Evolutionary conservation across 2,888 invertebrate genomes (phyloP).

Genomic region (Drosophila mimica): DNA sequence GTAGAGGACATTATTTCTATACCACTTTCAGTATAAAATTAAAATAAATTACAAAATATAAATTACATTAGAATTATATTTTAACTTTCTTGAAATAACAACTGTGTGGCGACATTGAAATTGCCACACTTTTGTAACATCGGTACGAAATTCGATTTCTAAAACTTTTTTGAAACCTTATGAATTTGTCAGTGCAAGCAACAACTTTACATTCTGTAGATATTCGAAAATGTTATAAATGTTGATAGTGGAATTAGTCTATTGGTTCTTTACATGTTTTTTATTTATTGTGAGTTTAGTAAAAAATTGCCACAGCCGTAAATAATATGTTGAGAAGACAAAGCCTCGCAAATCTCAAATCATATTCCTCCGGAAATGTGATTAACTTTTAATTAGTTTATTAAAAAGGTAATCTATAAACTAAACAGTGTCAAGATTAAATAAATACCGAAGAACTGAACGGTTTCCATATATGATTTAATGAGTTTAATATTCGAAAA

Average conservation of each 20-base stretch:
- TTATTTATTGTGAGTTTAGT: neutral
- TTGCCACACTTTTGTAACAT: neutral
- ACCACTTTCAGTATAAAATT: neutral
- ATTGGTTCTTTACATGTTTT: neutral
- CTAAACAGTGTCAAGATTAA: neutral
- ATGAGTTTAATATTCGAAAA: slow-evolving; percentile 13
- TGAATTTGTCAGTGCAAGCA: neutral
- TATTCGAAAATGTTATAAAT: neutral
- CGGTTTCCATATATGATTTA: neutral
- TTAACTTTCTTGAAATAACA: neutral
- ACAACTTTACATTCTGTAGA: neutral
- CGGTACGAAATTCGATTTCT: neutral
- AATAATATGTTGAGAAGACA: neutral
- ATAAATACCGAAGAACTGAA: neutral
- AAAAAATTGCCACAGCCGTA: neutral
- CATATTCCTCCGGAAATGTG: neutral
- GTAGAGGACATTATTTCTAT: neutral
- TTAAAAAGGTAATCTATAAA: neutral
- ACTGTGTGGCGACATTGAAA: too few species aligned
- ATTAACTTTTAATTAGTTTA: neutral
- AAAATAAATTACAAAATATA: neutral
- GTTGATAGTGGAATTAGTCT: neutral
- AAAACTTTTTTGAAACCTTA: neutral
- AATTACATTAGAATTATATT: neutral
- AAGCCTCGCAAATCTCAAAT: neutral